These are phyloP conservation scores for Acanthoscelides obtectus DNA, from an alignment of 2,888 invertebrate species.

Conservation along the genomic window DNA sequence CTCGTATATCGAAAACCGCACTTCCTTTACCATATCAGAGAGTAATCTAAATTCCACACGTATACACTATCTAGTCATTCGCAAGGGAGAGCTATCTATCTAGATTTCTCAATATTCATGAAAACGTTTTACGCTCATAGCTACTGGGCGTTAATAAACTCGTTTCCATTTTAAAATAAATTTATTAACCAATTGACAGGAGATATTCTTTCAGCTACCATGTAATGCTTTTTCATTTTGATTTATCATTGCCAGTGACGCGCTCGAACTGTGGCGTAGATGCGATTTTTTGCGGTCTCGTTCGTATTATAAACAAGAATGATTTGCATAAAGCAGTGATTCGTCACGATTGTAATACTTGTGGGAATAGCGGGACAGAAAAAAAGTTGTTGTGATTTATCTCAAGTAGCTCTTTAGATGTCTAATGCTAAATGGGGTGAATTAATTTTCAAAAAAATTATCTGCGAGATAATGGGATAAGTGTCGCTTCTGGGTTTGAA, in stretches of 20 bases:
- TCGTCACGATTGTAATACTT: background rate
- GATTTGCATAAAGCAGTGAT: background rate
- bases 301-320: background rate
- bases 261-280: background rate
- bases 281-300: background rate
- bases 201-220: background rate
- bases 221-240: background rate
- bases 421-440: background rate
- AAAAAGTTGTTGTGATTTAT: background rate
- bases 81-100: background rate
- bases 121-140: background rate
- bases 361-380: background rate
- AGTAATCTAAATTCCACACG: background rate
- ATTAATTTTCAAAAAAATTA: background rate
- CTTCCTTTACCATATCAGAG: background rate
- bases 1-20: background rate
- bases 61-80: background rate
- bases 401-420: background rate
- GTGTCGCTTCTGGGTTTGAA: background rate
- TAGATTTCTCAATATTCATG: background rate
- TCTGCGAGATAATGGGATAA: background rate
- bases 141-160: background rate
- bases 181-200: background rate
- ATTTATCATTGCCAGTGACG: background rate
- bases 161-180: background rate